Evolutionary conservation across 1,140 invertebrate species (phyloP).

Genomic region (Teleopsis dalmanni): DNA sequence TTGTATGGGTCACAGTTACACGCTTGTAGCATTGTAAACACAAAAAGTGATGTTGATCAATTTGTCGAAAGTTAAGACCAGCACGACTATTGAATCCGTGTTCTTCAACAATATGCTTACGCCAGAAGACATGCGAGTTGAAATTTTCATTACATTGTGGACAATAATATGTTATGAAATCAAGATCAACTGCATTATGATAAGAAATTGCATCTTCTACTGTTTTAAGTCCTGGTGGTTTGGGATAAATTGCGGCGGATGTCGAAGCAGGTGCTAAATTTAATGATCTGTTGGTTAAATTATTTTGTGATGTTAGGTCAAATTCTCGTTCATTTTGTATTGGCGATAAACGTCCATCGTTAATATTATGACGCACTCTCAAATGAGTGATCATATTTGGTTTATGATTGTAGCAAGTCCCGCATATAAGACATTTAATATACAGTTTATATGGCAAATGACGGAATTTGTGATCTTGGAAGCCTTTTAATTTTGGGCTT

Average conservation of each 20-base stretch:
- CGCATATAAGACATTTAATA: constrained; percentile 34
- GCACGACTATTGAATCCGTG: constrained; percentile 34
- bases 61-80: constrained; percentile 35
- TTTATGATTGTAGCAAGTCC: constrained; percentile 40
- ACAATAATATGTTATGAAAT: constrained; percentile 35
- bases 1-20: constrained; percentile 37
- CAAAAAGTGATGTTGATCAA: constrained; percentile 36
- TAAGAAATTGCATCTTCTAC: constrained; percentile 35
- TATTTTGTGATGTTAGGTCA: background rate
- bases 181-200: constrained; percentile 38
- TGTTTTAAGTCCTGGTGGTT: constrained; percentile 25
- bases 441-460: constrained; percentile 34
- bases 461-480: constrained; percentile 39
- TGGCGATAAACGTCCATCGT: constrained; percentile 7
- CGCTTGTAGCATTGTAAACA: constrained; percentile 40
- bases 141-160: constrained; percentile 38
- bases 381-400: constrained; percentile 37
- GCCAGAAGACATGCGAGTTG: constrained; percentile 38
- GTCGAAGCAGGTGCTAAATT: background rate
- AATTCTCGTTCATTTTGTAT: too few species aligned
- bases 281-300: background rate
- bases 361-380: constrained; percentile 28
- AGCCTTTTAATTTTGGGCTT: constrained; percentile 35
- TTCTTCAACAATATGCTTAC: constrained; percentile 36
- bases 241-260: background rate